Percentiles rank a stretch among this genome's conserved stretches.
These are phyloP conservation scores for Pomacea canaliculata DNA, from an alignment of 2,888 invertebrate genomes.

Conservation along the genomic window DNA sequence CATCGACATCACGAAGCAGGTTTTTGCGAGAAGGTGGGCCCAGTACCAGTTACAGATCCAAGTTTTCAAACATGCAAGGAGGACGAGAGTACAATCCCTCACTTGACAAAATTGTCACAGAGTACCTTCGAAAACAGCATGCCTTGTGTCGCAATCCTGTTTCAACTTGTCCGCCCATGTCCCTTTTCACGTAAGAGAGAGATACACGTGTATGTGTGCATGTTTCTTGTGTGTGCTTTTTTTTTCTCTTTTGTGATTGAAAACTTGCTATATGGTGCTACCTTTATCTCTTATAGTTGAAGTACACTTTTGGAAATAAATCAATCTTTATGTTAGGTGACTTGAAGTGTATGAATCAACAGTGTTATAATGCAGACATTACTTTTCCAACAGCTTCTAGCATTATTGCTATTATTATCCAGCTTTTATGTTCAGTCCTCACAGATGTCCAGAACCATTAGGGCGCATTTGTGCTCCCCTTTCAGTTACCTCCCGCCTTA, in stretches of 20 bases:
- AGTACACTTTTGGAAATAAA: too few relatives aligned
- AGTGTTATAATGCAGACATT: too few relatives aligned
- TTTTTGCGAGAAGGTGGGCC: constrained; percentile 22
- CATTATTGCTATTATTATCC: too few relatives aligned
- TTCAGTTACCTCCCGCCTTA: constrained; percentile 80
- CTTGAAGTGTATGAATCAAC: too few relatives aligned
- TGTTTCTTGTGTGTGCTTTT: neutral
- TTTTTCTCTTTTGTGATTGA: too few relatives aligned
- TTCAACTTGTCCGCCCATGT: constrained; percentile 95
- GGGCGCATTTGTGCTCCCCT: constrained; percentile 77
- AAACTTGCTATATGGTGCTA: too few relatives aligned
- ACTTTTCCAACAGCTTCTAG: too few relatives aligned
- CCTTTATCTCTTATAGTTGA: too few relatives aligned
- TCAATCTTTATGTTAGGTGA: too few relatives aligned
- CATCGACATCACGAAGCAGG: constrained; percentile 11
- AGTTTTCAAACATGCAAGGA: neutral
- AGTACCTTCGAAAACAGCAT: constrained; percentile 97
- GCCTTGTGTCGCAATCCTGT: constrained; percentile 98
- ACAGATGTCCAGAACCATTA: constrained; percentile 93
- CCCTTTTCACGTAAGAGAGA: constrained; percentile 81
- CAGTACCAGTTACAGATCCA: neutral
- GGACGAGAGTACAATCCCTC: constrained; percentile 44
- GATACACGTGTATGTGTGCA: neutral
- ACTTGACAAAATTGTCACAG: constrained; percentile 94
- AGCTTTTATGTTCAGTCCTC: constrained; percentile 77